Conservation (phyloP, 64 coral and sea anemone species). For the Exaiptasia diaphana region DNA sequence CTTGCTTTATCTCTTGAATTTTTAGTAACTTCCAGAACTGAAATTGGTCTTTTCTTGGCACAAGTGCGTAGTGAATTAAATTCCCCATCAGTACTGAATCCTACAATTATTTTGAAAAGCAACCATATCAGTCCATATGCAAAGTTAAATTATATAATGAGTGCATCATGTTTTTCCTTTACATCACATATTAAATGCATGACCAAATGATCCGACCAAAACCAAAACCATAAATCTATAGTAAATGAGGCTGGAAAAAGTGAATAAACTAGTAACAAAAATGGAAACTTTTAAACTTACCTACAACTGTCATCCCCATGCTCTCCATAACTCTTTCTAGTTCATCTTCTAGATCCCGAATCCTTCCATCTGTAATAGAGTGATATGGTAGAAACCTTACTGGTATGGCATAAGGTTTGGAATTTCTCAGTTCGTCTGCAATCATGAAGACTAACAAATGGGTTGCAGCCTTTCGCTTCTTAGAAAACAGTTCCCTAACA, state of each 20-base stretch:
- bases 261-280: no score
- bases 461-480: slow-evolving; percentile 39
- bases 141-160: no score
- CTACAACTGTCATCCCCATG: slow-evolving; percentile 16
- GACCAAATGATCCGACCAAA: no score
- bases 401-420: slow-evolving; percentile 55
- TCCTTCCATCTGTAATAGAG: slow-evolving; percentile 21
- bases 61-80: slow-evolving; percentile 17
- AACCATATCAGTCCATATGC: no score
- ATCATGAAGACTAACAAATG: slow-evolving; percentile 59
- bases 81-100: slow-evolving; percentile 48
- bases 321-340: slow-evolving; percentile 24
- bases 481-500: slow-evolving; percentile 22
- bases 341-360: slow-evolving; percentile 23
- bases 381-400: slow-evolving; percentile 38
- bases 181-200: no score
- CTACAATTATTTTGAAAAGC: no score
- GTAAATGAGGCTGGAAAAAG: no score
- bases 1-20: not conserved
- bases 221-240: no score
- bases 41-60: not conserved
- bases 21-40: slow-evolving; percentile 8
- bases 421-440: slow-evolving; percentile 42
- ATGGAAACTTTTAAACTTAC: no score
- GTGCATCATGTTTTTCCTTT: no score